Percentiles rank a stretch among this genome's conserved stretches.
These are phyloP conservation scores for Cyphomyrus discorhynchus DNA, from an alignment of 2,113 vertebrate genomes.

Conservation along the genomic window DNA sequence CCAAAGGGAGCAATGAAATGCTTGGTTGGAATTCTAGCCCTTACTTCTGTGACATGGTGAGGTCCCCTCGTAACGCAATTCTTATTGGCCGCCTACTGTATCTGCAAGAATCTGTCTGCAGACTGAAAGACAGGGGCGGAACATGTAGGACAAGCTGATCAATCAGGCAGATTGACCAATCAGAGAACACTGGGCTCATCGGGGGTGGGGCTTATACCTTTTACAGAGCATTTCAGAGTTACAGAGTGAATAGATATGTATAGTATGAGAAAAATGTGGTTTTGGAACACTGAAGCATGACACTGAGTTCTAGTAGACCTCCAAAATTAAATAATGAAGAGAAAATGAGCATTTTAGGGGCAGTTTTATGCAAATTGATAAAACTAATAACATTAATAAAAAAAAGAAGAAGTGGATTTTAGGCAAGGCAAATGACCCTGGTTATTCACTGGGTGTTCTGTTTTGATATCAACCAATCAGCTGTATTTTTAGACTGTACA, in stretches of 20 bases:
- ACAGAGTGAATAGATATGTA: neutral
- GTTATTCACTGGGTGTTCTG: neutral
- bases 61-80: neutral
- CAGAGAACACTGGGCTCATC: neutral
- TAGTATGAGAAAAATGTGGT: neutral
- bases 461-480: neutral
- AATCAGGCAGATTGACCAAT: neutral
- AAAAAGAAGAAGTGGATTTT: neutral
- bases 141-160: neutral
- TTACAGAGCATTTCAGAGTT: neutral
- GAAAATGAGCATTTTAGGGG: neutral
- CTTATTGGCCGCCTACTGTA: neutral
- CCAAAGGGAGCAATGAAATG: neutral
- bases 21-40: neutral
- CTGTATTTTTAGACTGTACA: neutral
- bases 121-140: neutral
- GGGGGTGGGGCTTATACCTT: neutral
- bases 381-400: neutral
- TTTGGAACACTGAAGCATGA: neutral
- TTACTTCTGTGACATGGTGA: neutral
- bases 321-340: too few species aligned
- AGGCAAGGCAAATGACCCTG: neutral
- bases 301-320: neutral
- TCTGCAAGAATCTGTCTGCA: neutral
- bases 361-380: neutral